phyloP scores from a whole-genome alignment of 2,797 vertebrate genomes.

The Argya squamiceps region DNA sequence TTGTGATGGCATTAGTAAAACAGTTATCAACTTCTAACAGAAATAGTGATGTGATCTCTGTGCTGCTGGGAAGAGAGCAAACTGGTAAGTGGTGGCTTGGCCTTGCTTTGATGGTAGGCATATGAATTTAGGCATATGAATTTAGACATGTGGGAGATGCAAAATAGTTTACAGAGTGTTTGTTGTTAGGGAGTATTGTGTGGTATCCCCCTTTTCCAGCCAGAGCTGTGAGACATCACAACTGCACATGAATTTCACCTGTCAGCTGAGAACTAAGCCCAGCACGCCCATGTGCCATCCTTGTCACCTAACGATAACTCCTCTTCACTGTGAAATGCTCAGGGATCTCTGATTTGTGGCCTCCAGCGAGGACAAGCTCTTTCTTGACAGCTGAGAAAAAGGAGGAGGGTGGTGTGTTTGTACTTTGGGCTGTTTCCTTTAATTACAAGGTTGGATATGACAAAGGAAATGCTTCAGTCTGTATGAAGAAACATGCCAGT shows the following conservation, averaged over 20 bases:
- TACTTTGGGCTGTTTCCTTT: conserved; percentile 16
- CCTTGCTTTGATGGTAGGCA: not conserved
- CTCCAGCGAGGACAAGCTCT: not conserved
- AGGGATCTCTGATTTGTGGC: not conserved
- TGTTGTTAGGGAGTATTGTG: not conserved
- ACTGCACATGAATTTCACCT: not conserved
- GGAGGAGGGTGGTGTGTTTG: conserved; percentile 2
- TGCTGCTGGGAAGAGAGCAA: not conserved
- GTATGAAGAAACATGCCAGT: not conserved
- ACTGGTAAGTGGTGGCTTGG: not conserved
- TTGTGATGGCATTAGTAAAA: not conserved
- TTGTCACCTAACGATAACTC: not conserved
- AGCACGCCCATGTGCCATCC: not conserved
- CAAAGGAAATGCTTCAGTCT: not conserved
- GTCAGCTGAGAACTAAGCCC: not conserved
- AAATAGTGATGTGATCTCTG: not conserved
- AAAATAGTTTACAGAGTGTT: not conserved
- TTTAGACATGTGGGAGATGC: not conserved
- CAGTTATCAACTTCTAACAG: not conserved
- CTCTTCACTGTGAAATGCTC: not conserved
- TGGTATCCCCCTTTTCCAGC: not conserved
- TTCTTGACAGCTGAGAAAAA: conserved; percentile 25
- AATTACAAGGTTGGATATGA: conserved; percentile 33
- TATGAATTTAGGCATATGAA: not conserved
- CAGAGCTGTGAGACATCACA: not conserved